Conservation (phyloP, 1,140 invertebrate species). For the Leptopilina boulardi region DNA sequence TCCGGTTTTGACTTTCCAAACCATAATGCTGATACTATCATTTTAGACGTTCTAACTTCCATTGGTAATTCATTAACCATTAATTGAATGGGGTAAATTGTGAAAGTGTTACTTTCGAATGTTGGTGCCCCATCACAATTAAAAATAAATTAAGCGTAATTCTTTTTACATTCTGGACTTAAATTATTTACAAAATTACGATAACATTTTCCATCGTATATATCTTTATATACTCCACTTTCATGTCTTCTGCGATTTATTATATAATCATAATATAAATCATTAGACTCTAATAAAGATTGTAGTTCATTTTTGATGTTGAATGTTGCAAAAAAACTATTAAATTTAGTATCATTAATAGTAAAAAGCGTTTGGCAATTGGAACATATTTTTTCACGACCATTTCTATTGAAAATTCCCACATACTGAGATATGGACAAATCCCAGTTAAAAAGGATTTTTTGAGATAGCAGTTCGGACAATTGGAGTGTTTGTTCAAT, state of each 20-base stretch:
- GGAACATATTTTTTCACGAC: conserved; percentile 34
- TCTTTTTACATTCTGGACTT: neutral
- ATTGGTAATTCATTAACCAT: conserved; percentile 44
- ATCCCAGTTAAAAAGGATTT: too few relatives aligned
- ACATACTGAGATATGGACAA: too few relatives aligned
- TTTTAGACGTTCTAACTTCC: conserved; percentile 23
- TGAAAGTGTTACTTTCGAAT: conserved; percentile 43
- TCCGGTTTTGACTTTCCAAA: too few relatives aligned
- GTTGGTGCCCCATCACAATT: conserved; percentile 44
- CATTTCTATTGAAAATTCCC: too few relatives aligned
- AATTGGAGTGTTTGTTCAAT: too few relatives aligned
- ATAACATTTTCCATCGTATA: conserved; percentile 43
- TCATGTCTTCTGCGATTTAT: conserved; percentile 16
- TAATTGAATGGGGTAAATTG: conserved; percentile 44
- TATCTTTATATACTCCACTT: conserved; percentile 18
- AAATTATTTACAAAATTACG: conserved; percentile 30
- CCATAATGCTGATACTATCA: conserved; percentile 4
- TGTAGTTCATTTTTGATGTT: conserved; percentile 34
- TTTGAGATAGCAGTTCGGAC: too few relatives aligned
- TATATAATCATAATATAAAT: conserved; percentile 42
- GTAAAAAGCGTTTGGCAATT: neutral
- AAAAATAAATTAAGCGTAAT: conserved; percentile 39
- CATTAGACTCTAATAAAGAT: conserved; percentile 25
- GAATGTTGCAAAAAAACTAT: too few relatives aligned
- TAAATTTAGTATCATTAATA: conserved; percentile 40